Base-by-base conservation (phyloP, 2,113 vertebrate genomes). In the Chaetura pelagica region DNA sequence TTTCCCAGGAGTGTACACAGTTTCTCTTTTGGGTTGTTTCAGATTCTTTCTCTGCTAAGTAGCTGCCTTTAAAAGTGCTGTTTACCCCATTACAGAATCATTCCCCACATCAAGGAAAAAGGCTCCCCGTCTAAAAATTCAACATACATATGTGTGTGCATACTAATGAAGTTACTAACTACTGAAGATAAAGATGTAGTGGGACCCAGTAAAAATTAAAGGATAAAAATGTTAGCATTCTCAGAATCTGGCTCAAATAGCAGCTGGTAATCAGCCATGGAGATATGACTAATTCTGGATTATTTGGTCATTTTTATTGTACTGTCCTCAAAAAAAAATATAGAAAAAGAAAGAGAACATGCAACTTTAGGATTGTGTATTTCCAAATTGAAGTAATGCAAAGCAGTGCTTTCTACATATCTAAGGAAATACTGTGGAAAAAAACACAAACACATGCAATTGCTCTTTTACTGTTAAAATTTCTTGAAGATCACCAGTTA, bases 1-100 rank as follows among this genome's bases (percentile, higher is more conserved):
- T 35, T 27, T 91, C 77, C 63, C 81, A 83, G 62, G 71, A 96
- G 86, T n/a, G 66, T 55, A 85, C 13, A 69, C 9, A n/a, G 11
- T 79, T 94, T 92, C 75, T 95, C 57, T 91, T 95, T 69, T 4
- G n/a, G 27, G 26, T 85, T 86, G 57, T 83, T 86, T 89, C 59
- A 74, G 29, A 62, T 89, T 93, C 68, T 9, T 35, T 74, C 74
- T 90, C 84, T 52, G 55, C 54, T 95, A 90, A 97, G 49, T 40
- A 76, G 23, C 34, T 88, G 76, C 42, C 76, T 80, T 83, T 49
- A 59, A 51, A 90, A 94, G 59, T 29, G 52, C 42, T 66, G 22
- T 46, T 76, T 78, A 93, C 42, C 22, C 30, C 27, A 11, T 63
- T 78, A 59, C 11, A 55, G 78, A 77, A 94, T 59, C 32, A 34